phyloP scores from a whole-genome alignment of 2,797 vertebrate genomes.

The Cheracebus regulus region DNA sequence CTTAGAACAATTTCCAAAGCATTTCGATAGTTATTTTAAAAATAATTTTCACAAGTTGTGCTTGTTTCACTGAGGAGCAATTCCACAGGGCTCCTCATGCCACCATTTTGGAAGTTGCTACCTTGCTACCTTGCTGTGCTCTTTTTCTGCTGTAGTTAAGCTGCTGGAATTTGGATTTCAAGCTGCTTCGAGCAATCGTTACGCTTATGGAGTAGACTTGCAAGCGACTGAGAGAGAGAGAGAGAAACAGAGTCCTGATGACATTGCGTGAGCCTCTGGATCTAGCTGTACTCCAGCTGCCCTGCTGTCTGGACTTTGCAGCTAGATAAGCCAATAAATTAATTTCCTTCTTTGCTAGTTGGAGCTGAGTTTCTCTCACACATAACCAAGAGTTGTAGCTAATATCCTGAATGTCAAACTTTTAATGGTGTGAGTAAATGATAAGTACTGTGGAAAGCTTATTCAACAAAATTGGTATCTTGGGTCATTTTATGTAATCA shows the following conservation, averaged over 20 bases:
- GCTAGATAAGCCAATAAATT: neutral
- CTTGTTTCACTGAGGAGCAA: neutral
- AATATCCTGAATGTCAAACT: neutral
- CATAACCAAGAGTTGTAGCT: slow-evolving; percentile 20
- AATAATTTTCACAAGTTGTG: neutral
- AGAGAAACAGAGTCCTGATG: neutral
- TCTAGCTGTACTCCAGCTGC: neutral
- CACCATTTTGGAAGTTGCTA: neutral
- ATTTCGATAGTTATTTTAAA: neutral
- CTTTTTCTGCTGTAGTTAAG: neutral
- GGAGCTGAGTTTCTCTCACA: neutral
- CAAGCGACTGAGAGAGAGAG: neutral
- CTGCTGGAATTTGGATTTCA: neutral
- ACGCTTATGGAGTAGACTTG: neutral
- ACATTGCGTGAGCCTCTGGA: neutral
- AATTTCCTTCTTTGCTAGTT: slow-evolving; percentile 18
- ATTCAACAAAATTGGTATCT: neutral
- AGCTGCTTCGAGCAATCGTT: neutral
- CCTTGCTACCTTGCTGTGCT: neutral
- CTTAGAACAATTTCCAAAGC: neutral
- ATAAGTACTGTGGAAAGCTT: neutral
- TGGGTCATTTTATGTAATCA: neutral
- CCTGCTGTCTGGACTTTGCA: neutral
- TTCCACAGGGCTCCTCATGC: neutral
- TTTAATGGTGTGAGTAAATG: neutral